Evolutionary conservation across 2,113 vertebrate species (phyloP).

Genomic region (Labeo catla): DNA sequence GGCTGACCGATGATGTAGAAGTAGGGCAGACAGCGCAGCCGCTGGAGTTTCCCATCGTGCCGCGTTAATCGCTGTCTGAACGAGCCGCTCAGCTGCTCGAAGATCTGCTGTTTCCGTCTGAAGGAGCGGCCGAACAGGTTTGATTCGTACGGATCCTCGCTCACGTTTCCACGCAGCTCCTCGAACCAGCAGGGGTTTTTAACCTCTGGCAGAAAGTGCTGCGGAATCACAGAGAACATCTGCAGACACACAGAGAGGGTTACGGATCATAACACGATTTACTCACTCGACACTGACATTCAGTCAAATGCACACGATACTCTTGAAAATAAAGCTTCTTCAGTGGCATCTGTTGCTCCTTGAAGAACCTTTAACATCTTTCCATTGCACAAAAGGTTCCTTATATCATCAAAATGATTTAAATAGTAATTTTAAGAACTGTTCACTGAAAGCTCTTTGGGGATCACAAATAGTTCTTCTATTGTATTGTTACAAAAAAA

Average conservation of each 20-base stretch:
- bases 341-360: not conserved
- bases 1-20: constrained; percentile 98
- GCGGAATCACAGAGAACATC: constrained; percentile 91
- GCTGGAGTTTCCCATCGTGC: constrained; percentile 74
- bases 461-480: too few species aligned
- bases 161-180: constrained; percentile 74
- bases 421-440: too few species aligned
- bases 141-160: constrained; percentile 79
- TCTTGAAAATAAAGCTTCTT: too few species aligned
- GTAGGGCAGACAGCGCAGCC: constrained; percentile 89
- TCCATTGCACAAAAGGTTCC: not conserved
- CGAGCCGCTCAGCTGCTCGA: constrained; percentile 78
- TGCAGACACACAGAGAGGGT: constrained; percentile 61
- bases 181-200: constrained; percentile 96
- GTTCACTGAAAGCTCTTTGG: too few species aligned
- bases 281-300: too few species aligned
- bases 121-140: constrained; percentile 85
- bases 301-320: too few species aligned
- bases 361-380: not conserved
- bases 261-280: too few species aligned
- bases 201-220: constrained; percentile 81
- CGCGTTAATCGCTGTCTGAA: constrained; percentile 82
- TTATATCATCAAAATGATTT: constrained; percentile 66
- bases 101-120: constrained; percentile 81
- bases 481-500: too few species aligned